Base-by-base conservation (phyloP, 1,140 invertebrate genomes). In the Danaus melanippus region DNA sequence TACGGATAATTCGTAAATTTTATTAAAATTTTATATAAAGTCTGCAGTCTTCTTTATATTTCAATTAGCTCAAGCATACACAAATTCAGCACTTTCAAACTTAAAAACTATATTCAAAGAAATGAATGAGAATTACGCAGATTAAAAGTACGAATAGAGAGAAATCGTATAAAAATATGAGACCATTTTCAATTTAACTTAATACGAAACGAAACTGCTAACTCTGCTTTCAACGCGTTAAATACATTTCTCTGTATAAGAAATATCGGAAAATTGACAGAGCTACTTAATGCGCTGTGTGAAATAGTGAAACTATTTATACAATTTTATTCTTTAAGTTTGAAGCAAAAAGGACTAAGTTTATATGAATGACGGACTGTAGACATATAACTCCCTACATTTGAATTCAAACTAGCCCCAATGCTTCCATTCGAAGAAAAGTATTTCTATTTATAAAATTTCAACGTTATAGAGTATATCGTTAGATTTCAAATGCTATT, bases 191-290 rank as follows among this genome's bases (percentile, higher is more conserved):
- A 32, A 32, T 32, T 32, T 32, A 32, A 32, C 21, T 32, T 32
- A 48, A 48, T 48, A 39, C 12, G 46, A 9, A 32, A 32, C 21
- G 49, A 42, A 50, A 50, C 41, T 49, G 11, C 32, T 40, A 50
- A 50, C 49, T 50, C 42, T 50, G 39, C 12, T 41, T 32, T 50
- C 11, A 42, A 50, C 40, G 41, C 49, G 49, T 42, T 42, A 42
- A 50, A 50, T 50, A 42, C 49, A 50, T 50, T 50, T 32, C 6
- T 50, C 12, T 42, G 49, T 50, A 50, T 12, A 17, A 49, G 47
- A 40, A 50, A 15, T 50, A 50, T 50, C 41, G 21, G 21, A 32
- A 32, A 32, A 32, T 32, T 32, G 49, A 50, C 49, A 50, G 40
- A 39, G 8, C 12, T 50, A 42, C 49, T 50, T 50, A 50, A 42